Percentiles rank a stretch among this genome's conserved stretches.
Evolutionary conservation across 2,797 vertebrate genomes (phyloP).

Genomic region (Falco cherrug): DNA sequence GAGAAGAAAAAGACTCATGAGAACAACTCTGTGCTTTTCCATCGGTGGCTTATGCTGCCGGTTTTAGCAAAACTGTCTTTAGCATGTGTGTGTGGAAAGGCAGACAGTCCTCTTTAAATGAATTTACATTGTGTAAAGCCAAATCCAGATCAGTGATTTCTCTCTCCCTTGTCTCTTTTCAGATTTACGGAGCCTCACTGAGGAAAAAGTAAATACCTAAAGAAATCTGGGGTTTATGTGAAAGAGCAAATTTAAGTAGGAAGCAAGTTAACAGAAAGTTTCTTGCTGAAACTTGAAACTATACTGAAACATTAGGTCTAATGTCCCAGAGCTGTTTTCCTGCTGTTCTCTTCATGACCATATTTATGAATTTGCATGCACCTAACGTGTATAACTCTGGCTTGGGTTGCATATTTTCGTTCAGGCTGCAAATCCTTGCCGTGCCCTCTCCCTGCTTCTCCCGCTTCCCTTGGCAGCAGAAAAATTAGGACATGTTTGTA

Average conservation of each 20-base stretch:
- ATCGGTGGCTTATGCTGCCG: not conserved
- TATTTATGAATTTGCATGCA: not conserved
- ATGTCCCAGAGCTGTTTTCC: not conserved
- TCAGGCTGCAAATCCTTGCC: not conserved
- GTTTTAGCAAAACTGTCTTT: not conserved
- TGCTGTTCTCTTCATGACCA: not conserved
- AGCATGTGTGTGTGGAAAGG: not conserved
- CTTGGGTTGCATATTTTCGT: not conserved
- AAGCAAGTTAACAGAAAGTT: not conserved
- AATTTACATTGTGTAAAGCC: not conserved
- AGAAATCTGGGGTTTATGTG: not conserved
- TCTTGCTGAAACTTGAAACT: slow-evolving; percentile 34
- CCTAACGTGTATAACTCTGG: not conserved
- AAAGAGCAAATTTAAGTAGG: not conserved
- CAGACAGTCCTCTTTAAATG: not conserved
- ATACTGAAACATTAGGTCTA: not conserved
- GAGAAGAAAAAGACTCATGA: not conserved
- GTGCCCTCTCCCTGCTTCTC: not conserved
- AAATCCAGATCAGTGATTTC: not conserved
- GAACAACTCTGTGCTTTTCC: not conserved
- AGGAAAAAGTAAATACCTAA: not conserved
- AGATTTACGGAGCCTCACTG: not conserved
- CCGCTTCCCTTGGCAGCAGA: not conserved
- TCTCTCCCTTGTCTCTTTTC: not conserved
- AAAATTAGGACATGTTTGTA: slow-evolving; percentile 8